Evolutionary conservation across 2,797 vertebrate genomes (phyloP).

Genomic region (Paratrypauchen microcephalus): DNA sequence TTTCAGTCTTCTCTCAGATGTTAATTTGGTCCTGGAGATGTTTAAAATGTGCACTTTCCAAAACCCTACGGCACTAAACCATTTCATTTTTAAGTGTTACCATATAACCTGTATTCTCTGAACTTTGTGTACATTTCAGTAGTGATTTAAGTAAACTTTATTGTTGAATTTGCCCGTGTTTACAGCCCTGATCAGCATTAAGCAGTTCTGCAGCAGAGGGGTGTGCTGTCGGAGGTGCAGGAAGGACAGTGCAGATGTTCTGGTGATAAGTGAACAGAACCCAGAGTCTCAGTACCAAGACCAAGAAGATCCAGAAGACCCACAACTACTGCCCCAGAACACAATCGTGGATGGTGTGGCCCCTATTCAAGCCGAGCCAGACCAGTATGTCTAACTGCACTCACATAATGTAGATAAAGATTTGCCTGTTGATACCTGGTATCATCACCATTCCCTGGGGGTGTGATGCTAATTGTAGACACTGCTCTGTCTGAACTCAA

Average conservation of each 20-base stretch:
- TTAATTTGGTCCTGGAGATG: no score
- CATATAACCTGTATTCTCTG: background rate
- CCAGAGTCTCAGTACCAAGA: background rate
- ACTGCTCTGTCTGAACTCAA: no score
- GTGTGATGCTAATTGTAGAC: no score
- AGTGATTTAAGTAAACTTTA: background rate
- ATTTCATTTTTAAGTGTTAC: no score
- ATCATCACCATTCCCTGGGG: no score
- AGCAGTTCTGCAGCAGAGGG: background rate
- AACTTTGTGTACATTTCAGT: background rate
- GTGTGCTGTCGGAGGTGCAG: conserved; percentile 18
- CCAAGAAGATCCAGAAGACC: background rate
- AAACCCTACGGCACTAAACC: background rate
- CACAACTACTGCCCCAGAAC: conserved; percentile 21
- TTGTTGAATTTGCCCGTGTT: background rate
- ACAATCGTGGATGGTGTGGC: background rate
- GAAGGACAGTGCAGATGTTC: background rate
- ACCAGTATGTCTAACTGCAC: background rate
- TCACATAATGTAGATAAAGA: background rate
- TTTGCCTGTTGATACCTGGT: no score
- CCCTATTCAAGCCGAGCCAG: background rate
- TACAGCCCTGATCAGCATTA: conserved; percentile 14
- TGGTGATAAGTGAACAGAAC: background rate
- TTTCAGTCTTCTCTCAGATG: no score
- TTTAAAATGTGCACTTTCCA: background rate